A percentile compares a stretch with the other conserved stretches of the same genome.
phyloP scores from a whole-genome alignment of 2,888 invertebrate species.

The Eilema caniola region DNA sequence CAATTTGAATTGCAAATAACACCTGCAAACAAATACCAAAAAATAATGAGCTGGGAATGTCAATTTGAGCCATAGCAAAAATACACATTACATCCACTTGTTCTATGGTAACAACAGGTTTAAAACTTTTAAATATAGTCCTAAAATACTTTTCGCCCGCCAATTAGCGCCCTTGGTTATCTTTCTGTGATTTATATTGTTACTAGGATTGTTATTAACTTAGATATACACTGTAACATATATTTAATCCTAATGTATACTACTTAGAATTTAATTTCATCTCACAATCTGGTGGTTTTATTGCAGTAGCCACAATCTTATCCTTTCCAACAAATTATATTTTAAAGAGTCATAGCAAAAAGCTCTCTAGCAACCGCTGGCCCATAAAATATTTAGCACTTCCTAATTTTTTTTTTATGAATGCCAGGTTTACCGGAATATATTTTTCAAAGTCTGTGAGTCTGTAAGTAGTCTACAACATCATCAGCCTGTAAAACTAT shows the following conservation, averaged over 20 bases:
- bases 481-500: neutral
- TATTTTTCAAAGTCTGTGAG: no score
- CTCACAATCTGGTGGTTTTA: no score
- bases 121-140: neutral
- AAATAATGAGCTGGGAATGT: neutral
- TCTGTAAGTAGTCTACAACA: no score
- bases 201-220: neutral
- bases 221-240: neutral
- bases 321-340: no score
- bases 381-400: no score
- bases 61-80: neutral
- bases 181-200: neutral
- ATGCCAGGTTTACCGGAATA: no score
- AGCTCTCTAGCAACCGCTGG: no score
- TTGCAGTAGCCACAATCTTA: no score
- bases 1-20: neutral
- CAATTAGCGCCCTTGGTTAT: neutral
- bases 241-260: no score
- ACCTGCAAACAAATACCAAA: neutral
- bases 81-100: neutral
- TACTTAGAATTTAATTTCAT: no score
- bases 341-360: no score
- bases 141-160: neutral
- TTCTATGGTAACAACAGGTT: neutral
- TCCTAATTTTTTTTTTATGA: no score